phyloP scores from a whole-genome alignment of 2,888 invertebrate species.

The Cheilosia grossa region DNA sequence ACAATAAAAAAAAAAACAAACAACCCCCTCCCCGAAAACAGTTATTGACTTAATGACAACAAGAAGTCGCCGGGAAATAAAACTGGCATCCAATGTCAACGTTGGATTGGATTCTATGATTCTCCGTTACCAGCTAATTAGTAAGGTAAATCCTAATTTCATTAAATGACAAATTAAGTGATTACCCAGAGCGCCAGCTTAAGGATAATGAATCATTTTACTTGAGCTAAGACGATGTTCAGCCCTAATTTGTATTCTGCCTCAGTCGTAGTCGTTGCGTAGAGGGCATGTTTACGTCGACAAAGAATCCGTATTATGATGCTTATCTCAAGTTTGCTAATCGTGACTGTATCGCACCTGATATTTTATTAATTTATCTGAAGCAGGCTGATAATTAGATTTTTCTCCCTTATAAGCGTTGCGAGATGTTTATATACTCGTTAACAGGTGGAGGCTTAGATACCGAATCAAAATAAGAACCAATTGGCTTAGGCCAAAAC shows the following conservation, averaged over 20 bases:
- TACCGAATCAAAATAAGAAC: no score
- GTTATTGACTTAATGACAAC: no score
- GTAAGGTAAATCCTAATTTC: constrained; percentile 68
- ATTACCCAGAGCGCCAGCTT: constrained; percentile 63
- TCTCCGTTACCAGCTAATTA: constrained; percentile 60
- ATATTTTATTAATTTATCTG: constrained; percentile 65
- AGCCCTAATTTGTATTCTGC: constrained; percentile 55
- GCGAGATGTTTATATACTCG: background rate
- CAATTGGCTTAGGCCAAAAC: no score
- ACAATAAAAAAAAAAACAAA: no score
- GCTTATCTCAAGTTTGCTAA: constrained; percentile 26
- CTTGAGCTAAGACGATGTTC: constrained; percentile 12
- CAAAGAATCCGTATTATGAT: constrained; percentile 30
- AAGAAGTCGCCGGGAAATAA: no score
- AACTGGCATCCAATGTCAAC: no score
- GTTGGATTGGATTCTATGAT: no score
- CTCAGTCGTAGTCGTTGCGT: constrained; percentile 1
- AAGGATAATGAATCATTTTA: constrained; percentile 62
- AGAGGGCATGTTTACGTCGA: constrained; percentile 20
- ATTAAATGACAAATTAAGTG: constrained; percentile 72
- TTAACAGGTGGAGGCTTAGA: background rate
- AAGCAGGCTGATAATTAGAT: constrained; percentile 35
- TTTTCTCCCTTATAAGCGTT: background rate
- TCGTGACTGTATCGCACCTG: constrained; percentile 56
- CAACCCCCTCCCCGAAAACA: no score